Percentiles rank a stretch among this genome's conserved stretches.
Conservation (phyloP, 2,888 invertebrate genomes). For the Ischnus inquisitorius region DNA sequence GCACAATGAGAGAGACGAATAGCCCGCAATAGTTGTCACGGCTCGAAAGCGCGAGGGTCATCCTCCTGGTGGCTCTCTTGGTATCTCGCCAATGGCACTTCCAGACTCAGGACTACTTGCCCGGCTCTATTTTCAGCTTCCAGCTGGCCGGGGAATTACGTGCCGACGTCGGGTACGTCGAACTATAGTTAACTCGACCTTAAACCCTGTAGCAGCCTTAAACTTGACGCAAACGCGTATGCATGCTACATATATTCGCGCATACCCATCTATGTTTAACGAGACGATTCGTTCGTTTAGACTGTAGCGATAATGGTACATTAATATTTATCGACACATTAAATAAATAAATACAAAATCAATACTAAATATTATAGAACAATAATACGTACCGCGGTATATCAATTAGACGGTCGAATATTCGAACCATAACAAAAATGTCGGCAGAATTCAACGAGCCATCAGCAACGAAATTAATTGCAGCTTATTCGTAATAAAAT, state of each 20-base stretch:
- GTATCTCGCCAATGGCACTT: conserved; percentile 18
- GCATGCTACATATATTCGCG: not conserved
- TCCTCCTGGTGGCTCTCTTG: not conserved
- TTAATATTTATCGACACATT: too few species aligned
- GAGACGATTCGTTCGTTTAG: too few species aligned
- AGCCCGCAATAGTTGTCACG: conserved; percentile 76
- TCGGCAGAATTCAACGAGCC: not conserved
- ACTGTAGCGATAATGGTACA: too few species aligned
- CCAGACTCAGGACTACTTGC: conserved; percentile 12
- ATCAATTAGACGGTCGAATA: too few species aligned
- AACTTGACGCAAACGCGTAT: conserved; percentile 6
- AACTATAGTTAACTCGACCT: conserved; percentile 25
- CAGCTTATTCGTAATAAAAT: not conserved
- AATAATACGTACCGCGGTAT: not conserved
- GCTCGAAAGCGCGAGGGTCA: conserved; percentile 63
- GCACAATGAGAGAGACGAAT: conserved; percentile 74
- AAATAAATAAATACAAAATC: not conserved
- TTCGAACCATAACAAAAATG: not conserved
- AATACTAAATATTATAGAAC: not conserved
- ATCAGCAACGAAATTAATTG: not conserved
- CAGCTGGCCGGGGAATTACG: conserved; percentile 56
- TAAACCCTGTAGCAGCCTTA: conserved; percentile 16
- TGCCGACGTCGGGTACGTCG: conserved; percentile 22
- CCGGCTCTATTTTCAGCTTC: conserved; percentile 63
- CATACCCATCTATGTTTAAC: not conserved